Evolutionary conservation across 2,797 vertebrate genomes (phyloP), one percentile per base, ranked within the genome.

Genomic region (Poeciliopsis paucimaculata): DNA sequence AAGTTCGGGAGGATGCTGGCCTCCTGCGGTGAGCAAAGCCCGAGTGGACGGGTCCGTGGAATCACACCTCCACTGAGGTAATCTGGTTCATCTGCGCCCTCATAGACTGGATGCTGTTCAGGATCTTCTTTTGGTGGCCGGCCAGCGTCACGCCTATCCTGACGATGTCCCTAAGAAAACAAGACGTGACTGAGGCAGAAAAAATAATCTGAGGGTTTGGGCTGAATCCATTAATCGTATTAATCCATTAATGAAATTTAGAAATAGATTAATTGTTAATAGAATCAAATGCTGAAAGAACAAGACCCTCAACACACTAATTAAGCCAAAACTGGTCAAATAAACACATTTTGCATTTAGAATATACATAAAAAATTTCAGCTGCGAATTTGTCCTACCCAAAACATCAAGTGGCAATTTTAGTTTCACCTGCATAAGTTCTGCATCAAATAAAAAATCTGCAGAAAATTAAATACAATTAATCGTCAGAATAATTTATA

Each of bases 11-110:
- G 68, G 62, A 47, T 81, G 76, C 86, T 73, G 66, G 72, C 51
- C 72, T 87, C 28, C 41, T 55, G 16, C 39, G 46, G 71, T 78
- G 68, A 82, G 77, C 60, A 76, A 68, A 45, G 60, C 74, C 64
- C 11, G n/a, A 71, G 79, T 84, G 41, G 43, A 75, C 77, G 64
- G 62, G 55, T 60, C 49, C 47, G 49, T 47, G 23, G 51, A 72
- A 57, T 98, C 96, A 99, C 93, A 99, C 98, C 95, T 99, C 98
- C 94, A 99, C 97, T 15, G 98, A 99, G 82, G 98, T 98, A 86
- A 99, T 98, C 95, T 99, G 98, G 94, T 98, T 99, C 97, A 99
- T 97, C 93, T 99, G 98, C 80, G 98, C 97, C 84, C 98, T 96
- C 98, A 99, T 99, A 94, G 97, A 96, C 95, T 99, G 98, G 92